phyloP scores from a whole-genome alignment of 2,797 vertebrate species.

The Alfaro cultratus region DNA sequence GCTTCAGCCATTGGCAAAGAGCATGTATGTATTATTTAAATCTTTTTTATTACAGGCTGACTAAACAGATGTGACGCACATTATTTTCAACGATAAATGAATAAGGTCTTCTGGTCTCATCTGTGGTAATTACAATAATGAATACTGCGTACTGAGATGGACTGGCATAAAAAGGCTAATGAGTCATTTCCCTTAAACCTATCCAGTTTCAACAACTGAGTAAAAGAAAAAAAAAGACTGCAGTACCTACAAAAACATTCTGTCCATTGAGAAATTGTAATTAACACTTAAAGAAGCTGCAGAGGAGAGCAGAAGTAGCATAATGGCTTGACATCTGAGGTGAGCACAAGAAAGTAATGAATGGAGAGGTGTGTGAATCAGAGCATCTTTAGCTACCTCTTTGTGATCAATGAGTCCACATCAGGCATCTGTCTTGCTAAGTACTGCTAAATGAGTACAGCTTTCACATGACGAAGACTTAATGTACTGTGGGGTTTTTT shows the following conservation, averaged over 20 bases:
- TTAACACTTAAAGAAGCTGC: conserved; percentile 34
- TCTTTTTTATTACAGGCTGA: conserved; percentile 29
- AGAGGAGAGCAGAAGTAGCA: conserved; percentile 36
- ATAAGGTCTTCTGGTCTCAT: conserved; percentile 13
- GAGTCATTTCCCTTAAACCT: conserved; percentile 31
- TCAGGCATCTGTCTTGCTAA: conserved; percentile 32
- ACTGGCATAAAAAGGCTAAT: conserved; percentile 23
- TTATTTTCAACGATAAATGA: conserved; percentile 19
- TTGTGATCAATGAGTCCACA: conserved; percentile 37
- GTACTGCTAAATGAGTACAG: conserved; percentile 24
- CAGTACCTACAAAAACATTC: conserved; percentile 33
- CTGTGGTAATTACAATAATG: conserved; percentile 12
- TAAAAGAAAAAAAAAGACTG: conserved; percentile 16
- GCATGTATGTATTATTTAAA: conserved; percentile 44
- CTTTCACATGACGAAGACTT: conserved; percentile 37
- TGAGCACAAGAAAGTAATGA: conserved; percentile 44
- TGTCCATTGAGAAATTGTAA: conserved; percentile 41
- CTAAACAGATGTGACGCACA: conserved; percentile 24
- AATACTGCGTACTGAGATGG: conserved; percentile 15
- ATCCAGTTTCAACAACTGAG: conserved; percentile 15
- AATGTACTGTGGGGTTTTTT: conserved; percentile 27
- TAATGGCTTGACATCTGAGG: conserved; percentile 44
- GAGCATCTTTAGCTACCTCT: conserved; percentile 36
- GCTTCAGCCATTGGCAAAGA: conserved; percentile 28
- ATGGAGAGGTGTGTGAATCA: conserved; percentile 43